Base-by-base conservation (phyloP, 2,113 vertebrate genomes). In the Campylorhamphus procurvoides region DNA sequence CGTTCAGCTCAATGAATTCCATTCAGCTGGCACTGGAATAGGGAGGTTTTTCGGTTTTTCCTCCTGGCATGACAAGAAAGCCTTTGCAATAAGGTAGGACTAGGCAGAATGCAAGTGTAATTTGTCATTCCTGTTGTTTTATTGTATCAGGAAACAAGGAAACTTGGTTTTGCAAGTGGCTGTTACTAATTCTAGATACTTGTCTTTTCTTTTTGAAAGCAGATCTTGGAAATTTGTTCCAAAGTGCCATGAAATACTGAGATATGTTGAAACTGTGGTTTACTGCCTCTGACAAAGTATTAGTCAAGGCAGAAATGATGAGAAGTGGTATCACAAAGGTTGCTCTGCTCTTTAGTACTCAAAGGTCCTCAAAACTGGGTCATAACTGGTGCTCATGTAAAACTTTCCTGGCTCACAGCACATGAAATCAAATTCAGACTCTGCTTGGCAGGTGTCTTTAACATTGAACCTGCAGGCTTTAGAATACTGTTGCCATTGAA, bases 101-200 rank as follows among this genome's bases (percentile, higher is more conserved):
- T 62, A 46, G 44, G 22, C 35, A 86, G 84, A 86, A 62, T 29
- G 2, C n/a, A 60, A 80, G 50, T 52, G 35, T 39, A 67, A 19
- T 90, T 94, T 88, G 74, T 86, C 68, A 72, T 77, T 93, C 35
- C 39, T 46, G 11, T n/a, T 91, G n/a, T 55, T 90, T 53, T 83
- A 44, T 71, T 71, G 27, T 67, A 80, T 85, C 29, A 63, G 29
- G 23, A 87, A 93, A 59, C 28, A n/a, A 59, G 18, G 55, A 55
- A 80, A 67, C 33, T 49, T 89, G 66, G 14, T 85, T 91, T 93
- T 76, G 40, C 40, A 33, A 75, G 87, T 29, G 58, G 3, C 47
- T 59, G 17, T 64, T 85, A 28, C 58, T 79, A 84, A 62, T 91
- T 87, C 62, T 58, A 68, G 15, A 42, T 72, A 28, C 49, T 72